These are phyloP conservation scores for Scalopus aquaticus DNA, from an alignment of 2,113 vertebrate species.

Conservation along the genomic window DNA sequence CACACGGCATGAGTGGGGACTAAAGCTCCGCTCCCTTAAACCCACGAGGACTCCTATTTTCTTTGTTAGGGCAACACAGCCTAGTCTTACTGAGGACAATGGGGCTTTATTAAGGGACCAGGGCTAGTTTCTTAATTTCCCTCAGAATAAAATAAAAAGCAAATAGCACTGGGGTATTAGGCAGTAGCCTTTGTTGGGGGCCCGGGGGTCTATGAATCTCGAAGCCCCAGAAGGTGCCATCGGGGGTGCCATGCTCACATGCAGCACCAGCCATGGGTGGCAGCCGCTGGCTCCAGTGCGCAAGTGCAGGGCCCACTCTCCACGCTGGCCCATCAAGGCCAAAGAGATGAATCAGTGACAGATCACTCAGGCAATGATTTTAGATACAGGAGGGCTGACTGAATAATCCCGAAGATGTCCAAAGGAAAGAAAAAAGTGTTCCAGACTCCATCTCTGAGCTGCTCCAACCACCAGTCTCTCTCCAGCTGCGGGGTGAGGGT, in stretches of 20 bases:
- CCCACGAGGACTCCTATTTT: neutral
- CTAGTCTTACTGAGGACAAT: neutral
- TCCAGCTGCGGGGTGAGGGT: neutral
- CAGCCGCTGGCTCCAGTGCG: accelerated
- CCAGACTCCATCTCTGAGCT: neutral
- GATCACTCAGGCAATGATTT: constrained; percentile 44
- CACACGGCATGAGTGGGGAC: accelerated
- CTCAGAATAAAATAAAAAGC: neutral
- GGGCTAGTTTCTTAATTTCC: neutral
- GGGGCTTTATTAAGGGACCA: neutral
- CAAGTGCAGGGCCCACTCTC: neutral
- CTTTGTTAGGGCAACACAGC: neutral
- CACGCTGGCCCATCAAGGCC: neutral
- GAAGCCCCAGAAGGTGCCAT: neutral
- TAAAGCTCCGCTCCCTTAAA: neutral
- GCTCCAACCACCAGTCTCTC: neutral
- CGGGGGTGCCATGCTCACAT: too few relatives aligned
- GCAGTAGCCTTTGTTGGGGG: too few relatives aligned
- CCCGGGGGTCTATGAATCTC: too few relatives aligned
- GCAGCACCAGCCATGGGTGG: accelerated
- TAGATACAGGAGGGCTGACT: neutral
- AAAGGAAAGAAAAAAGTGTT: neutral
- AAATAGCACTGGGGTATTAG: neutral
- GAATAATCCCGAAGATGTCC: neutral
- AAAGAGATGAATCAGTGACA: neutral